Evolutionary conservation across 2,113 vertebrate species (phyloP).

Genomic region (Leptodactylus fuscus): DNA sequence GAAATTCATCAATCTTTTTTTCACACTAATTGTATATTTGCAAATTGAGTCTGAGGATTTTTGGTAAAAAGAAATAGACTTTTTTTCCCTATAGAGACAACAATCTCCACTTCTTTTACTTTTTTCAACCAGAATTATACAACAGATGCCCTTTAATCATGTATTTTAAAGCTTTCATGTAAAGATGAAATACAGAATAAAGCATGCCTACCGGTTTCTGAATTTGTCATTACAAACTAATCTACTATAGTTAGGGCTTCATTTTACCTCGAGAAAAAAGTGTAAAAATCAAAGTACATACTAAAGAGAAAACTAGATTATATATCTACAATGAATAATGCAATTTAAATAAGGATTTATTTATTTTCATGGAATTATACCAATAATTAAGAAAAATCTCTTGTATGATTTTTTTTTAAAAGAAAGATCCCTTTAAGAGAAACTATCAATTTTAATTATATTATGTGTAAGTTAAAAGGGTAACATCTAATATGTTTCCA

Average conservation of each 20-base stretch:
- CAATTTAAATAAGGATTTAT: not conserved
- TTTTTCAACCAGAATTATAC: not conserved
- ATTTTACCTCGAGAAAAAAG: not conserved
- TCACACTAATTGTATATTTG: not conserved
- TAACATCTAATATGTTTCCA: no score
- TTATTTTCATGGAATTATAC: not conserved
- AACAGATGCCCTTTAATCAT: slow-evolving; percentile 36
- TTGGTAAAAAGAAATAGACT: not conserved
- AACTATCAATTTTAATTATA: no score
- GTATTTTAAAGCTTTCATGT: slow-evolving; percentile 44
- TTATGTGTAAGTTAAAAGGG: no score
- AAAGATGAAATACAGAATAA: slow-evolving; percentile 42
- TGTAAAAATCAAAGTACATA: not conserved
- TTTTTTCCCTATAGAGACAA: slow-evolving; percentile 3
- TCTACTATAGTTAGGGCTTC: not conserved
- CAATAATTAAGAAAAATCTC: not conserved
- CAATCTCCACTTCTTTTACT: not conserved
- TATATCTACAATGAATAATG: not conserved
- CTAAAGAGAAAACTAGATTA: not conserved
- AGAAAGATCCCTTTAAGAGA: no score
- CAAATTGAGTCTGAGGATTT: not conserved
- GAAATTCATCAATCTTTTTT: not conserved
- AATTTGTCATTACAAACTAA: slow-evolving; percentile 21
- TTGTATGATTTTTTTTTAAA: no score
- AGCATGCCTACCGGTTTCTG: not conserved